These are phyloP conservation scores for Paedocypris micromegethes DNA, from an alignment of 2,797 vertebrate species.

Conservation along the genomic window DNA sequence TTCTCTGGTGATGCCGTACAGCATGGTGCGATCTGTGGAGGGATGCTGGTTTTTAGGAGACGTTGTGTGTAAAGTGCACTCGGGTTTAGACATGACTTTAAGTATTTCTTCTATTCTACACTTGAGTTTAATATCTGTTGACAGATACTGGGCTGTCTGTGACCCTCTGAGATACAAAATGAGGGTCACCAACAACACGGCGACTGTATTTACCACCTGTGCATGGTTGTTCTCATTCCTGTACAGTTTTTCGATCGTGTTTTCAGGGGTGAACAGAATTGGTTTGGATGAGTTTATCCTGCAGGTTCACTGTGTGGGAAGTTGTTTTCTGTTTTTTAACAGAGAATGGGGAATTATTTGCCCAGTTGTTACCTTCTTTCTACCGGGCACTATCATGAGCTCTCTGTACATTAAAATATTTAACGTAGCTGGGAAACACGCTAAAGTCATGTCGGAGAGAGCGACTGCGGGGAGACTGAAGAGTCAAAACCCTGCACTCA, in stretches of 20 bases:
- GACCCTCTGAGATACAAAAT: constrained; percentile 46
- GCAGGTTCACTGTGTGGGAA: constrained; percentile 17
- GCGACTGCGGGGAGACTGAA: constrained; percentile 1
- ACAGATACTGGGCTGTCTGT: constrained; percentile 50
- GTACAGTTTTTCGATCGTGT: constrained; percentile 44
- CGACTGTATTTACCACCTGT: constrained; percentile 4
- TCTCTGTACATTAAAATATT: constrained; percentile 29
- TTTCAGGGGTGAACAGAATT: constrained; percentile 35
- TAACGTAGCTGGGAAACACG: constrained; percentile 30
- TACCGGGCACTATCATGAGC: constrained; percentile 38
- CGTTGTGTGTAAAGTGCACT: constrained; percentile 49
- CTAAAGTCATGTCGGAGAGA: constrained; percentile 30
- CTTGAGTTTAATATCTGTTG: constrained; percentile 48
- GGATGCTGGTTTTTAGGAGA: constrained; percentile 53
- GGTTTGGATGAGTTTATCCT: constrained; percentile 26
- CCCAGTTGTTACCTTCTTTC: constrained; percentile 4
- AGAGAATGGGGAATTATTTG: background rate
- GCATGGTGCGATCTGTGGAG: constrained; percentile 49
- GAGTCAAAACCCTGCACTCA: constrained; percentile 1
- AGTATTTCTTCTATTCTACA: constrained; percentile 47
- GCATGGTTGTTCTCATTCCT: constrained; percentile 38
- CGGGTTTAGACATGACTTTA: constrained; percentile 47
- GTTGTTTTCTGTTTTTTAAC: constrained; percentile 24
- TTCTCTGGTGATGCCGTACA: constrained; percentile 50
- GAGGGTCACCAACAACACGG: constrained; percentile 34